These are phyloP conservation scores for Aricia artaxerxes DNA, from an alignment of 2,888 invertebrate species.

Conservation along the genomic window DNA sequence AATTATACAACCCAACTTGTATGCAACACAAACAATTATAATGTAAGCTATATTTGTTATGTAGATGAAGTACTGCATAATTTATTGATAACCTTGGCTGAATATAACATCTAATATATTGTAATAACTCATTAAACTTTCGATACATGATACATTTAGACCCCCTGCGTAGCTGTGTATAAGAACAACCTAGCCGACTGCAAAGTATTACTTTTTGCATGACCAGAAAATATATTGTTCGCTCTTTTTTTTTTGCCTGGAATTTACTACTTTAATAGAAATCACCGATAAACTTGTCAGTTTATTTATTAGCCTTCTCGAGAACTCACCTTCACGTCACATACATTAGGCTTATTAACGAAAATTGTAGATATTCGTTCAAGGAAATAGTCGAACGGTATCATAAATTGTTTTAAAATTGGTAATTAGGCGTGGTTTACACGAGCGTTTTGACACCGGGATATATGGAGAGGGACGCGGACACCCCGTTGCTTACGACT, in stretches of 20 bases:
- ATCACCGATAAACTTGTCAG: background rate
- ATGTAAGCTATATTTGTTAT: background rate
- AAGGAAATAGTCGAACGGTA: background rate
- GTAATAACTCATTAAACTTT: background rate
- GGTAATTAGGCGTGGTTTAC: constrained; percentile 63
- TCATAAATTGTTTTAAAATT: constrained; percentile 57
- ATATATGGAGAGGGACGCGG: constrained; percentile 63
- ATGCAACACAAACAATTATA: background rate
- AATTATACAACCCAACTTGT: too few species aligned
- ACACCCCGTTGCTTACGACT: constrained; percentile 65
- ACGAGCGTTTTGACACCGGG: constrained; percentile 58
- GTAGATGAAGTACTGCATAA: background rate
- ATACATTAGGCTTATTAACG: constrained; percentile 9
- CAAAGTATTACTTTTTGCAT: background rate
- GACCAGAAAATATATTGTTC: background rate
- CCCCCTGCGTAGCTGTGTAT: background rate
- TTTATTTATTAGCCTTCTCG: background rate
- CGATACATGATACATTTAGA: background rate
- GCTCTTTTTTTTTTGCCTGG: background rate
- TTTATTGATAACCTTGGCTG: background rate
- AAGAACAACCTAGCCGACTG: background rate
- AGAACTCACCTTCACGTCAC: constrained; percentile 10
- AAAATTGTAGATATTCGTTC: constrained; percentile 9
- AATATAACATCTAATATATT: background rate
- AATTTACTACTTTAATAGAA: background rate